Base-by-base conservation (phyloP, 2,113 vertebrate species). In the Podarcis muralis region DNA sequence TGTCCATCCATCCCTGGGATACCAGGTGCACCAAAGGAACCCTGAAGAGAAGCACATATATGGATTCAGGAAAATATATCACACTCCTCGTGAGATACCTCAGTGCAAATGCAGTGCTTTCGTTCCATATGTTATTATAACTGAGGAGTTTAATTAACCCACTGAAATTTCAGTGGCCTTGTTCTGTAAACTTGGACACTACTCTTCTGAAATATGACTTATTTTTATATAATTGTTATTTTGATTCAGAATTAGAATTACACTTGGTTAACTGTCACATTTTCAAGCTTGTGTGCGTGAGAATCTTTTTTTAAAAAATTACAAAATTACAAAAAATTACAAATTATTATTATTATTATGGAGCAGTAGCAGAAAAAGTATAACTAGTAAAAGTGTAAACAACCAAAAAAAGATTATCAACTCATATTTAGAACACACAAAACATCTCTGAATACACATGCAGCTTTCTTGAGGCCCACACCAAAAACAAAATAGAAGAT, bases 1-100 rank as follows among this genome's bases (percentile, higher is more conserved):
- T 97, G 96, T 90, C 99, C 99, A 13, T 98, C 97, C 85, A 95
- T 94, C 91, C 99, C 99, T 87, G 98, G 96, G 87, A 96, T 92
- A 65, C 99, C 99, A 91, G 98, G 96, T 86, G 95, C 94, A 84
- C 99, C 99, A 0, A 97, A 12, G 43, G 97, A 98, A 95, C 99
- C 99, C 99, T 99, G 88, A 62, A 88, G 76, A 88, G 57, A 95
- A 95, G 91, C 12, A 95, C 59, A 95, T 0, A 2, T 53, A 69
- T 3, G 59, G 15, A 25, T 92, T 90, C 87, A 93, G 90, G 80
- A 95, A 94, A 93, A 84, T 48, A 75, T 74, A 62, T n/a, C 32
- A 92, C 48, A 59, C 81, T 62, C 59, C 13, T 20, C 16, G 1
- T 62, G 59, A 62, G 59, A 62, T 20, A 62, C 15, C 13, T 62